phyloP scores from a whole-genome alignment of 2,113 vertebrate species.

The Notarius quadriscutis region DNA sequence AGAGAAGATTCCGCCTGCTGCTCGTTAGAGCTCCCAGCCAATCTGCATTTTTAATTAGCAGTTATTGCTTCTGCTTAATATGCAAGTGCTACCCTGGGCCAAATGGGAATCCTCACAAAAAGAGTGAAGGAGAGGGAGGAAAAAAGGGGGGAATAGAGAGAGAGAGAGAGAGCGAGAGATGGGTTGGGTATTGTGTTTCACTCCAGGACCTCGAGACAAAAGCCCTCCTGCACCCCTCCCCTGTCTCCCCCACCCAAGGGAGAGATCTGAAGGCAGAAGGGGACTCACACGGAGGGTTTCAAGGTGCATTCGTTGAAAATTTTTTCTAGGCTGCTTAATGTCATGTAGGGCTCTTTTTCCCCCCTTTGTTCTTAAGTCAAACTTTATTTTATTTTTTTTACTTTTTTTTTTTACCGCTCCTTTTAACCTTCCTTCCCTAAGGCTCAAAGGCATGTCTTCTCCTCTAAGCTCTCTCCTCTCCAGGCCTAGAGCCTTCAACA shows the following conservation, averaged over 20 bases:
- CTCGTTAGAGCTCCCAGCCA: slow-evolving; percentile 81
- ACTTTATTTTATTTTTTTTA: slow-evolving; percentile 27
- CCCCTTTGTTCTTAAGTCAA: slow-evolving; percentile 47
- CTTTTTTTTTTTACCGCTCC: not conserved
- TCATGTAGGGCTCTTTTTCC: slow-evolving; percentile 31
- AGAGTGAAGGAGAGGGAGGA: slow-evolving; percentile 45
- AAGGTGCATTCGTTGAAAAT: slow-evolving; percentile 68
- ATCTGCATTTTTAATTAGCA: slow-evolving; percentile 85
- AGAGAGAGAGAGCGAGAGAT: slow-evolving; percentile 56
- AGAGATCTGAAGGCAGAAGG: slow-evolving; percentile 70
- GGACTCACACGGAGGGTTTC: slow-evolving; percentile 61
- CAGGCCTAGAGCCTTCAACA: slow-evolving; percentile 52
- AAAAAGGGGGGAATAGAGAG: slow-evolving; percentile 45
- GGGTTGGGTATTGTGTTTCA: slow-evolving; percentile 80
- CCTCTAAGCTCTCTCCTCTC: slow-evolving; percentile 55
- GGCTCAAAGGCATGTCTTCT: slow-evolving; percentile 31
- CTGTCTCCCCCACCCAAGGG: slow-evolving; percentile 63
- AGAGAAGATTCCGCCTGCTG: slow-evolving; percentile 77
- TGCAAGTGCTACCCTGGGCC: slow-evolving; percentile 80
- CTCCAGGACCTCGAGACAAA: slow-evolving; percentile 76
- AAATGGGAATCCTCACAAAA: slow-evolving; percentile 80
- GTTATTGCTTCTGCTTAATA: slow-evolving; percentile 85
- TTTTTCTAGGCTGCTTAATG: slow-evolving; percentile 41
- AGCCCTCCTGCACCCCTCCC: slow-evolving; percentile 60
- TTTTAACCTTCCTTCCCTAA: slow-evolving; percentile 43